These are phyloP conservation scores for Eulemur rubriventer DNA, from an alignment of 2,797 vertebrate genomes.

Conservation along the genomic window DNA sequence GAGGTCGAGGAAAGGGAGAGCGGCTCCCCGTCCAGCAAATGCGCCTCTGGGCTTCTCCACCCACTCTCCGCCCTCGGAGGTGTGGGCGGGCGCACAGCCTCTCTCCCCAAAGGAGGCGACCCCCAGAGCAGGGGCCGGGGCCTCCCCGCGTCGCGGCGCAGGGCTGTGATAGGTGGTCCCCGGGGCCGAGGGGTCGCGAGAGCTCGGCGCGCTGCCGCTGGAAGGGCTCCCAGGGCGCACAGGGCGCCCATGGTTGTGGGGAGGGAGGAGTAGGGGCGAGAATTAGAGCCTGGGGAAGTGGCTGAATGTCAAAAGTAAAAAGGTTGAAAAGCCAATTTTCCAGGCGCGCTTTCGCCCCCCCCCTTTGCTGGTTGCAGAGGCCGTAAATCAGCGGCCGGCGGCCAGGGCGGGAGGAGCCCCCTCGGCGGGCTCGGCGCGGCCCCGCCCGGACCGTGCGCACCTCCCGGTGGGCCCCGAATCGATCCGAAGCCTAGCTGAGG, in stretches of 20 bases:
- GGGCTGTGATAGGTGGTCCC: constrained; percentile 56
- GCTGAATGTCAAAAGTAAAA: constrained; percentile 82
- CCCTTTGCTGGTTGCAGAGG: constrained; percentile 65
- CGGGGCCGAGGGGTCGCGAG: neutral
- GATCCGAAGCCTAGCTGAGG: constrained; percentile 93
- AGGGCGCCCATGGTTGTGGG: neutral
- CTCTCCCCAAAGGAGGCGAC: neutral
- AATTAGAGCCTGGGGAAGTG: constrained; percentile 66
- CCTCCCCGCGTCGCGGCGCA: neutral
- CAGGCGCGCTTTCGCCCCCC: constrained; percentile 66
- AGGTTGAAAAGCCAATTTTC: constrained; percentile 83
- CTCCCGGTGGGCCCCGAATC: constrained; percentile 92
- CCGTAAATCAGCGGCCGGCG: constrained; percentile 81
- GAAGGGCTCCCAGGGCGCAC: neutral
- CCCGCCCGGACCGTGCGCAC: constrained; percentile 88
- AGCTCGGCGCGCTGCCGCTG: neutral
- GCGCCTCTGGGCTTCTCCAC: neutral
- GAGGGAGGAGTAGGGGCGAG: neutral
- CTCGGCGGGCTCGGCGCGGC: constrained; percentile 83
- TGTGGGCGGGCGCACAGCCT: neutral
- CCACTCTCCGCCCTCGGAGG: neutral
- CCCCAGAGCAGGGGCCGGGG: constrained; percentile 3
- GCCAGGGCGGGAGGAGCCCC: constrained; percentile 79
- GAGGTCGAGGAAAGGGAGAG: neutral
- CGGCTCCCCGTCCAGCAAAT: accelerated